Base-by-base conservation (phyloP, 2,113 vertebrate species). In the Oriolus oriolus region DNA sequence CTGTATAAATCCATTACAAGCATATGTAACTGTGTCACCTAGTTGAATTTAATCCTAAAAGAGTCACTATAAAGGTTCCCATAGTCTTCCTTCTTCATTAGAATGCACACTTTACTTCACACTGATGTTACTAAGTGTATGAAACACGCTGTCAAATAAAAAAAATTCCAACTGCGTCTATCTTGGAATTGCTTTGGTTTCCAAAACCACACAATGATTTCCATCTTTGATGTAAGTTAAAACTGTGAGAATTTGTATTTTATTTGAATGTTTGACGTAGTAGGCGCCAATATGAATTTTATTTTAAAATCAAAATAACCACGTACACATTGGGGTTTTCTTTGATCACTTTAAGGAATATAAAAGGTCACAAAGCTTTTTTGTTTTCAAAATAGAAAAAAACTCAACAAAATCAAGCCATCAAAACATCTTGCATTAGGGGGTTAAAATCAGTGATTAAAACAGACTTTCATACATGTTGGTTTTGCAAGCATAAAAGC, bases 161-260 rank as follows among this genome's bases (percentile, higher is more conserved):
- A 94, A 88, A 90, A 91, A 90, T 21, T 91, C 74, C 90, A 94
- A 97, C 49, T 95, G 52, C 57, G 73, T 73, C 84, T 90, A 91
- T 91, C 94, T 85, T 63, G 47, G 81, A 95, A 74, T 92, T 69
- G 63, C 39, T 89, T 77, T 95, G 12, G 16, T 77, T 94, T 97
- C 74, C 76, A 74, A 94, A 94, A 96, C 92, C 92, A 95, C 92
- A 96, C 89, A 95, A 97, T 63, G 66, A 79, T 96, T 96, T 93
- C 57, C 82, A 75, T 75, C 84, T 90, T 80, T 89, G 41, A 85
- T 91, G 56, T 59, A 94, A 93, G 57, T 76, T 91, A 90, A 94
- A 82, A 95, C 74, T 92, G 95, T 80, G 81, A 94, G 95, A 96
- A 75, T 90, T 93, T 90, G 20, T 65, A 75, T 86, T 93, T 83